A percentile compares a stretch with the other conserved stretches of the same genome.
Conservation (phyloP, 2,113 vertebrate genomes). For the Microtus richardsoni region DNA sequence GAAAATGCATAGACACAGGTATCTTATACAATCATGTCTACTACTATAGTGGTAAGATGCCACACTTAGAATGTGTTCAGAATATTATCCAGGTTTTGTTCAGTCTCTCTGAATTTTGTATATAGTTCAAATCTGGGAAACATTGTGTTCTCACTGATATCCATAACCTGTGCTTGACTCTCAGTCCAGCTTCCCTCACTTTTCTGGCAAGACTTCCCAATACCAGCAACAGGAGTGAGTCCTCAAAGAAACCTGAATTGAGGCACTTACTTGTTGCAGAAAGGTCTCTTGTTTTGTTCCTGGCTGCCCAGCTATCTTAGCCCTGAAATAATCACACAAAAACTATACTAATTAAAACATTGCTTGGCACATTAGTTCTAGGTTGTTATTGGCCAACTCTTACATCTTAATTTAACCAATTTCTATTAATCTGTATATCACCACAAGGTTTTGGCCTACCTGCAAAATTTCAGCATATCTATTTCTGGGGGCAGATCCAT, state of each 20-base stretch:
- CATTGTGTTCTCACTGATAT: not conserved
- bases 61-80: not conserved
- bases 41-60: not conserved
- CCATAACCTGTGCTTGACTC: accelerated
- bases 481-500: too few relatives aligned
- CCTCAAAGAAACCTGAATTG: not conserved
- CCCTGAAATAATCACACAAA: too few relatives aligned
- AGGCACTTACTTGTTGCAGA: not conserved
- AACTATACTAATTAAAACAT: too few relatives aligned
- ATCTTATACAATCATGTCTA: not conserved
- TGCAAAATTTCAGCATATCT: too few relatives aligned
- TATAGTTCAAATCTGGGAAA: not conserved
- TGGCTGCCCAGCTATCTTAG: too few relatives aligned
- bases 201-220: accelerated
- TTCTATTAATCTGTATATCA: too few relatives aligned
- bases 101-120: not conserved
- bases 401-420: too few relatives aligned
- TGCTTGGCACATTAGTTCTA: too few relatives aligned
- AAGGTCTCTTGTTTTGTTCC: too few relatives aligned
- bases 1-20: not conserved
- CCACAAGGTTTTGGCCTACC: too few relatives aligned
- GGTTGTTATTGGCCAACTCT: too few relatives aligned
- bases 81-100: not conserved
- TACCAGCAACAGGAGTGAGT: accelerated
- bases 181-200: not conserved